Conservation (phyloP, 2,113 vertebrate species). For the Alligator mississippiensis region DNA sequence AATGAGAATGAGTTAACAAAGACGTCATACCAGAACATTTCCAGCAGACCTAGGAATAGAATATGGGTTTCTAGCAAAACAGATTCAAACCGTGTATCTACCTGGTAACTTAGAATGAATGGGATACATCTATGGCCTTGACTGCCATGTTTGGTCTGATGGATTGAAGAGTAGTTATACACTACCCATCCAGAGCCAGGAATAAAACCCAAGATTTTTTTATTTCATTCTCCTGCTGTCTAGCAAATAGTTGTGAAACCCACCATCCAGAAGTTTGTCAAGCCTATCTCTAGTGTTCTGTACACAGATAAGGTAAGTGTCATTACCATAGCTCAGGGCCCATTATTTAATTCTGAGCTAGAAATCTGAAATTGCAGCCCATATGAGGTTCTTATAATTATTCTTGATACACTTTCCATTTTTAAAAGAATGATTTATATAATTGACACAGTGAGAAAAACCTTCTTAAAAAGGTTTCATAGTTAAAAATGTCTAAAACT, state of each 20-base stretch:
- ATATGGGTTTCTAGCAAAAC: constrained; percentile 48
- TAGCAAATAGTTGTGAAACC: constrained; percentile 24
- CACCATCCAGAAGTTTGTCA: constrained; percentile 22
- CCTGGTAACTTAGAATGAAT: constrained; percentile 41
- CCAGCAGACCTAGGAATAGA: not conserved
- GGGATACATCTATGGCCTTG: constrained; percentile 29
- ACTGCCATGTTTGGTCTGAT: constrained; percentile 39
- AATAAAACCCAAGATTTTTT: constrained; percentile 15
- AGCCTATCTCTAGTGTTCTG: constrained; percentile 67
- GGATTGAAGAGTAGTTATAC: not conserved
- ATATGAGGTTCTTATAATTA: constrained; percentile 1
- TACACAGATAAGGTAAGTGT: constrained; percentile 44
- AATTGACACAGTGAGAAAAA: constrained; percentile 49
- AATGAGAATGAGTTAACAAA: not conserved
- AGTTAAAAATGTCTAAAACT: not conserved
- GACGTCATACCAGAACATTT: not conserved
- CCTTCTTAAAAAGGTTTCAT: constrained; percentile 41
- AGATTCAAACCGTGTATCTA: constrained; percentile 36
- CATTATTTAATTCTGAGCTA: constrained; percentile 26
- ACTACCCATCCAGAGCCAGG: not conserved
- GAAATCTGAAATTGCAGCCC: constrained; percentile 9
- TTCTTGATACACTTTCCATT: not conserved
- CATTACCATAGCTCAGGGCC: constrained; percentile 39
- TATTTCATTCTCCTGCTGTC: constrained; percentile 24
- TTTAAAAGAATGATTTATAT: constrained; percentile 13